A percentile compares a stretch with the other conserved stretches of the same genome.
Conservation (phyloP, 2,797 vertebrate species). For the Crax fasciolata region DNA sequence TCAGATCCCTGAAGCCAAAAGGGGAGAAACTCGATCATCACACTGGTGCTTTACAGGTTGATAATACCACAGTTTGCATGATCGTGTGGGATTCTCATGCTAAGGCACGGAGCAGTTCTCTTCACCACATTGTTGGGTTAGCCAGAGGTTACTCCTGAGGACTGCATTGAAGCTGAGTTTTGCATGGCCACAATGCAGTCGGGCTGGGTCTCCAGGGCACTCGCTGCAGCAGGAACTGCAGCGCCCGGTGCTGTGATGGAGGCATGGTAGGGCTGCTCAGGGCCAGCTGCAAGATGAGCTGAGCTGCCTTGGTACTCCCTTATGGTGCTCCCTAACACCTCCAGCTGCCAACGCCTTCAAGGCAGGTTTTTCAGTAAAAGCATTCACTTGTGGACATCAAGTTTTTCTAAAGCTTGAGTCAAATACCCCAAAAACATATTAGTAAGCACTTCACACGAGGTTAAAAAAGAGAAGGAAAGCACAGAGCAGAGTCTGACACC, state of each 20-base stretch:
- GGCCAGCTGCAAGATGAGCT: background rate
- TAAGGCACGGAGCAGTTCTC: too few species aligned
- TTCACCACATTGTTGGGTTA: background rate
- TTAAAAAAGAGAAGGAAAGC: background rate
- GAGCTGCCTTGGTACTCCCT: background rate
- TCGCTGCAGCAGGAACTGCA: background rate
- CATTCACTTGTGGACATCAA: fast-evolving
- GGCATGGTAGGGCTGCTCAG: fast-evolving
- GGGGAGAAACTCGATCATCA: background rate
- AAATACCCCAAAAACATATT: background rate
- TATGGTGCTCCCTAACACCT: fast-evolving
- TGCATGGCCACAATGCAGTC: background rate
- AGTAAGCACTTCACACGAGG: background rate
- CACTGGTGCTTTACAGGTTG: background rate
- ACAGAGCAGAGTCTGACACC: background rate
- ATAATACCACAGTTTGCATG: background rate
- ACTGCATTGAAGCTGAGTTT: background rate
- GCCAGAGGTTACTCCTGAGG: background rate
- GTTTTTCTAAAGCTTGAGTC: background rate
- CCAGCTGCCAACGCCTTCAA: fast-evolving
- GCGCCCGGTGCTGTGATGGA: background rate
- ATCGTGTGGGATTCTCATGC: background rate
- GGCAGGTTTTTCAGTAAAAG: background rate
- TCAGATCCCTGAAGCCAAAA: background rate
- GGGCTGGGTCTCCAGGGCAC: background rate